Base-by-base conservation (phyloP, 2,888 invertebrate species). In the Cantharis flavilabris region DNA sequence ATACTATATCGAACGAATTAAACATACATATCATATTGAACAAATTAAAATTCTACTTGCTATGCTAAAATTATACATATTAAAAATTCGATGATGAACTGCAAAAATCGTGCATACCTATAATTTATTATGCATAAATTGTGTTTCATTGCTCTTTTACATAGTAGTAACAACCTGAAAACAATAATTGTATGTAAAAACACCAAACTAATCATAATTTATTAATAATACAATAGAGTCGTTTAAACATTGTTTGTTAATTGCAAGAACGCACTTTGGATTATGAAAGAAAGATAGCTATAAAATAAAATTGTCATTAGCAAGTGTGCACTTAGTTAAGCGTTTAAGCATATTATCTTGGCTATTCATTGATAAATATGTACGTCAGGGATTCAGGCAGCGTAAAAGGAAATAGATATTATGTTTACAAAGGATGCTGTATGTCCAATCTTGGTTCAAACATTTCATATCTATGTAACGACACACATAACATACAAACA, bases 391-490 rank as follows among this genome's bases (percentile, higher is more conserved):
- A 49, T 49, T 49, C 49, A 49, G 49, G 49, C 49, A 49, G 49
- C n/a, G 49, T n/a, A 49, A 65, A 65, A 18, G 65, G 23, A 65
- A 18, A 65, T 23, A 65, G 65, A 18, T 23, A 20, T 18, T 70
- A n/a, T 28, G 23, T 70, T 23, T 71, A 49, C 18, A 62, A 33
- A 62, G 23, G 28, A 71, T 20, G 11, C 30, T 69, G 49, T 49
- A 49, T 69, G 30, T 49, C 18, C 30, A 49, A 70, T 70, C 67
- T 30, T 62, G n/a, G 49, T 49, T 49, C 23, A 67, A 67, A 67
- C 65, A 73, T 76, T 71, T 78, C 72, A 72, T 75, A 78, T 78
- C 72, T n/a, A 67, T 28, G 65, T 69, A 72, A 77, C 69, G 73
- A 72, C 79, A 75, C 70, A 67, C n/a, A 71, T 70, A 49, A 49